Percentiles rank a stretch among this genome's conserved stretches.
Evolutionary conservation across 2,888 invertebrate species (phyloP).

Genomic region (Antheraea assamensis): DNA sequence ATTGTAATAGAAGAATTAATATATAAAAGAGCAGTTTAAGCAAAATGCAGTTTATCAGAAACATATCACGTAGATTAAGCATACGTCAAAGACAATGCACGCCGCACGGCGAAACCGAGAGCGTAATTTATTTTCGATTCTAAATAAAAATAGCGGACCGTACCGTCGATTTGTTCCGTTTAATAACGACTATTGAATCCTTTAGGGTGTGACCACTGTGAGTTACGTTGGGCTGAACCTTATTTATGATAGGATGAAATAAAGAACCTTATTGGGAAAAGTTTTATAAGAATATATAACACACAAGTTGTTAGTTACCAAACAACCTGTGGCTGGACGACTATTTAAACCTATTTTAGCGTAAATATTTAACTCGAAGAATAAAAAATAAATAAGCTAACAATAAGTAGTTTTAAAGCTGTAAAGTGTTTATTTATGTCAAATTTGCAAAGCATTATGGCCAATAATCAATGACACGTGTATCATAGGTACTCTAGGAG

Average conservation of each 20-base stretch:
- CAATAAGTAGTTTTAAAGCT: too few species aligned
- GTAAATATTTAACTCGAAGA: too few species aligned
- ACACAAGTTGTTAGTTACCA: neutral
- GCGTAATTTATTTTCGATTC: slow-evolving; percentile 46
- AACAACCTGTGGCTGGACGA: neutral
- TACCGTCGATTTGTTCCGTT: slow-evolving; percentile 53
- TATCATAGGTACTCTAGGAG: too few species aligned
- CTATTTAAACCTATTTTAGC: neutral
- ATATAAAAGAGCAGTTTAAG: neutral
- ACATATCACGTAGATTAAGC: neutral
- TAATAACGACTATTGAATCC: slow-evolving; percentile 48
- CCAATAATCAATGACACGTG: too few species aligned
- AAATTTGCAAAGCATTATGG: too few species aligned
- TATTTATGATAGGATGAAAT: slow-evolving; percentile 42
- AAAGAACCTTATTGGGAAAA: slow-evolving; percentile 20
- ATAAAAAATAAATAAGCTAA: too few species aligned
- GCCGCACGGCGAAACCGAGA: slow-evolving; percentile 25
- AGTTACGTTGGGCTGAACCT: slow-evolving; percentile 35
- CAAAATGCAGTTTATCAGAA: neutral
- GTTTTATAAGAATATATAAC: slow-evolving; percentile 19
- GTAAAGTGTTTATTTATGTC: too few species aligned
- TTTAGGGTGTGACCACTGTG: slow-evolving; percentile 45
- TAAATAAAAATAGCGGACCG: slow-evolving; percentile 57
- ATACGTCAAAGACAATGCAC: slow-evolving; percentile 18
- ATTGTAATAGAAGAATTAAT: too few species aligned